These are phyloP conservation scores for Bedellia somnulentella DNA, from an alignment of 2,888 invertebrate genomes.

Conservation along the genomic window DNA sequence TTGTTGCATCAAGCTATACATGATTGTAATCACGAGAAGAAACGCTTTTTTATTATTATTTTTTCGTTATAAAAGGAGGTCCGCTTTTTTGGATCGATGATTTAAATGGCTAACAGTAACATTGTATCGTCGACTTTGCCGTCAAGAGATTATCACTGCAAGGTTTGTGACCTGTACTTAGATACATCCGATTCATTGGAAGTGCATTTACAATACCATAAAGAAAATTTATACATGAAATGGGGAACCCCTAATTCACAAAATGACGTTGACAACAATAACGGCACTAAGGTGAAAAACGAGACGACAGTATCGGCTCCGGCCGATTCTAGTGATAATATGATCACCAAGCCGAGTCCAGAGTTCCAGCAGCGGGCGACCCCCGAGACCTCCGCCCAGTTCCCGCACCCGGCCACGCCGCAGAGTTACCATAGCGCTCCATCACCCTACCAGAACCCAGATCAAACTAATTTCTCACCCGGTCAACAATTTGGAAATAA, in stretches of 20 bases:
- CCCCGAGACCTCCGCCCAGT: constrained; percentile 58
- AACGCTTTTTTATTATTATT: constrained; percentile 50
- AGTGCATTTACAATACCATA: constrained; percentile 79
- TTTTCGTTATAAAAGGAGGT: constrained; percentile 56
- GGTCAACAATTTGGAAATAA: constrained; percentile 52
- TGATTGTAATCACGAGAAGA: constrained; percentile 41
- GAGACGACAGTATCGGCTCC: constrained; percentile 67
- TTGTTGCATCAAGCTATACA: constrained; percentile 43
- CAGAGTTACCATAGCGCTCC: constrained; percentile 69
- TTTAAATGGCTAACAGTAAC: constrained; percentile 58
- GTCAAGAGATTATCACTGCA: constrained; percentile 69
- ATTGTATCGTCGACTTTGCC: constrained; percentile 57
- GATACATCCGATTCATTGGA: constrained; percentile 77
- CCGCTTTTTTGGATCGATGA: constrained; percentile 46
- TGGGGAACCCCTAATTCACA: constrained; percentile 67
- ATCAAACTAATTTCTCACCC: constrained; percentile 62
- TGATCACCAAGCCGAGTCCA: constrained; percentile 64
- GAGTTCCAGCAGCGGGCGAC: constrained; percentile 61
- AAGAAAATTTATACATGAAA: constrained; percentile 73
- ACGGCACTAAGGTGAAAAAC: constrained; percentile 61
- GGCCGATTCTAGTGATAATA: constrained; percentile 74
- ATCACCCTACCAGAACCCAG: constrained; percentile 65
- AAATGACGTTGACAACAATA: constrained; percentile 68
- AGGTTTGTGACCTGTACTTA: constrained; percentile 74
- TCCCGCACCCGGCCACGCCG: constrained; percentile 66